phyloP scores from a whole-genome alignment of 2,888 invertebrate species.

The Ennomos fuscantarius region DNA sequence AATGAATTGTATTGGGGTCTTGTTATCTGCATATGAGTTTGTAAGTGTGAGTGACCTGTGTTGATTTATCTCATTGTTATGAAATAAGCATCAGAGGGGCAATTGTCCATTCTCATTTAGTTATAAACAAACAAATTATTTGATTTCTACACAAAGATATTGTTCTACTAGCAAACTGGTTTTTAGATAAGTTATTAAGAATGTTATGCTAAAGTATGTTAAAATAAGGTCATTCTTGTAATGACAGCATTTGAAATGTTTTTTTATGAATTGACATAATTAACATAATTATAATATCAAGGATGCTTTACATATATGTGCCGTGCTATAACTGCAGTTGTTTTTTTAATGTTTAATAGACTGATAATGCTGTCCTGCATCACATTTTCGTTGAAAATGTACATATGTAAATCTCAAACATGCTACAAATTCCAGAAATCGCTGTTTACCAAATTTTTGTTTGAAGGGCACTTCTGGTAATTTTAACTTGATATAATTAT shows the following conservation, averaged over 20 bases:
- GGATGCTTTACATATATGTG: no score
- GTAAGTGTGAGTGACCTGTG: constrained; percentile 30
- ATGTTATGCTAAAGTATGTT: constrained; percentile 8
- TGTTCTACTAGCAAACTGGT: constrained; percentile 1
- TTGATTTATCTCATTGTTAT: constrained; percentile 40
- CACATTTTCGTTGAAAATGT: no score
- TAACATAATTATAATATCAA: no score
- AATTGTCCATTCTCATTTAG: constrained; percentile 5
- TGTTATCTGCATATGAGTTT: constrained; percentile 20
- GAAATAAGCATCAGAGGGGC: constrained; percentile 21
- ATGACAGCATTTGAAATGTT: neutral
- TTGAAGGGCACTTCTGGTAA: no score
- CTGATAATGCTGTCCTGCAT: no score
- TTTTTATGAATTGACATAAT: neutral
- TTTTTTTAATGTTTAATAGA: neutral
- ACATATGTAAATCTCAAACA: no score
- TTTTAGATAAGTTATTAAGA: neutral
- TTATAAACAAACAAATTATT: no score
- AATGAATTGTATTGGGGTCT: constrained; percentile 38
- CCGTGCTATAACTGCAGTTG: no score
- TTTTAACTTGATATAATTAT: no score
- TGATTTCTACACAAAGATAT: neutral
- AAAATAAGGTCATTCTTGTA: constrained; percentile 3
- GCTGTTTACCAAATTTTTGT: no score
- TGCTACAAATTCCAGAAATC: no score